Percentiles rank a stretch among this genome's conserved stretches.
phyloP scores from a whole-genome alignment of 92 coral and sea anemone genomes.

The Desmophyllum pertusum region DNA sequence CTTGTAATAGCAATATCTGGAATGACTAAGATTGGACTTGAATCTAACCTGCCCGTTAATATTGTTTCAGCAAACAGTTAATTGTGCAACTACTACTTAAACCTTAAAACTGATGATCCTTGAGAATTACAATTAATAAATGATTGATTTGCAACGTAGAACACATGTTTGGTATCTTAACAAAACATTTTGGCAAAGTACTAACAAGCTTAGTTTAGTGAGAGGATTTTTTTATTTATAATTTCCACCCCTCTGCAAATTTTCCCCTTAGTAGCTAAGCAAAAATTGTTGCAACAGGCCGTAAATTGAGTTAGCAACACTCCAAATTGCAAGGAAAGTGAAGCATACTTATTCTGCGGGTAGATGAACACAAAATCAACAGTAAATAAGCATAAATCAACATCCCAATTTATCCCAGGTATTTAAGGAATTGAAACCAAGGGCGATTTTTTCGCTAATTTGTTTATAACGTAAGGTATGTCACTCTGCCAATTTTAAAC shows the following conservation, averaged over 20 bases:
- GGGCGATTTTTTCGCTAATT: slow-evolving; percentile 38
- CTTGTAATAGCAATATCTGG: slow-evolving; percentile 1
- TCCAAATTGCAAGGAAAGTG: neutral
- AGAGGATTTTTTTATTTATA: neutral
- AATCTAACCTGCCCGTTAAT: slow-evolving; percentile 1
- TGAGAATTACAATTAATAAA: neutral
- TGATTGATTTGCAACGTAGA: slow-evolving; percentile 16
- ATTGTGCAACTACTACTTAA: neutral
- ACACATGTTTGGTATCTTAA: slow-evolving; percentile 28
- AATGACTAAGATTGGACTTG: neutral
- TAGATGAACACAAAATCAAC: slow-evolving; percentile 1
- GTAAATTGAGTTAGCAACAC: neutral
- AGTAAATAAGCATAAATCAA: slow-evolving; percentile 28
- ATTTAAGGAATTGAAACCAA: slow-evolving; percentile 48
- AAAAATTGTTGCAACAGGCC: neutral
- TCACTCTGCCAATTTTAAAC: too few species aligned
- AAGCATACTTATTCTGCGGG: neutral
- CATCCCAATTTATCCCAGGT: slow-evolving; percentile 33
- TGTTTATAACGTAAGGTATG: slow-evolving; percentile 33
- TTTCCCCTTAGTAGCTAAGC: neutral
- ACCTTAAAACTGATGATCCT: neutral
- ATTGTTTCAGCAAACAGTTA: slow-evolving; percentile 9
- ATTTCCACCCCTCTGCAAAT: neutral
- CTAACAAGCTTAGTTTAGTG: slow-evolving; percentile 12
- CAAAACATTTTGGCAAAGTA: slow-evolving; percentile 24